Evolutionary conservation across 2,797 vertebrate genomes (phyloP), one percentile per base, ranked within the genome.

Genomic region (Pterois miles): DNA sequence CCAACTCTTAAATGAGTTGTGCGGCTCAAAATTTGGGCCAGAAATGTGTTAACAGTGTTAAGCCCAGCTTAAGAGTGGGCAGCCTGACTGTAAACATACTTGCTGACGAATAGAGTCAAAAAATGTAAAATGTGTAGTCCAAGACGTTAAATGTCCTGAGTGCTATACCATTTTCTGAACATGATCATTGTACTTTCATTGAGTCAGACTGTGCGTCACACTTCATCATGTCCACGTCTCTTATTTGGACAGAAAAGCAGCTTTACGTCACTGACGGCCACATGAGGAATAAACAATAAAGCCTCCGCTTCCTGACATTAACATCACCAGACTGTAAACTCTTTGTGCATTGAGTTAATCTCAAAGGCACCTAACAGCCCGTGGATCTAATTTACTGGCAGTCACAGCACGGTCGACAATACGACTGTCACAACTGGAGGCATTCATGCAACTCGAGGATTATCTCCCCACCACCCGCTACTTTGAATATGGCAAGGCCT

Each of bases 391-490:
- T 81, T 81, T 63, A 33, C 50, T 43, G 18, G 7, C 75, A 70
- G 58, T 64, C 33, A 29, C 65, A 70, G 33, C 69, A 67, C 75
- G 74, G 58, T 60, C 33, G 72, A 80, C 75, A 48, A 36, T 58
- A 65, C 1, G 43, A 75, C 73, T 54, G 76, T 84, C 80, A 81
- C 85, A 84, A 74, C 77, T 83, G 73, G 81, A 89, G 53, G 77
- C 62, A 73, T 83, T 74, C 74, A 70, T 7, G 31, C 65, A 62
- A 71, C 72, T 70, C 5, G 13, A 71, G 75, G 87, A 92, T 88
- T 87, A 92, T 82, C 85, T 77, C 63, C 77, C 66, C 50, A 40
- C 74, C 83, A 84, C 79, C 71, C 76, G 43, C 46, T 59, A 74
- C 74, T 82, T 85, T 77, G 71, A 85, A 83, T 74, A 84, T 69